Evolutionary conservation across 2,113 vertebrate genomes (phyloP), one percentile per base, ranked within the genome.

Genomic region (Lampris incognitus): DNA sequence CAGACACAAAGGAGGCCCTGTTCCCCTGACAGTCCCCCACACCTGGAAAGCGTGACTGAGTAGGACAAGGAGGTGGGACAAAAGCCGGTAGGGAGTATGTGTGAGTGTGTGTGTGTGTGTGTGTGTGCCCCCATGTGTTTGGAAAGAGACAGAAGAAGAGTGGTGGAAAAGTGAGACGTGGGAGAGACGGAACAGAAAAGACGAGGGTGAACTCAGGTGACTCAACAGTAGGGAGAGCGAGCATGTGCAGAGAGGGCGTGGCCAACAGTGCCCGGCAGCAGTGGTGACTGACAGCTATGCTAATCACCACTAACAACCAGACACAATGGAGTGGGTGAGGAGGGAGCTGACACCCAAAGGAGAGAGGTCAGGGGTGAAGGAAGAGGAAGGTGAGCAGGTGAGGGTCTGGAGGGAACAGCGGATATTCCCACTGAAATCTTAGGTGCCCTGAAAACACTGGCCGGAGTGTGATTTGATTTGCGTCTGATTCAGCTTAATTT

Each of bases 221-320:
- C 50, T 72, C 24, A 69, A 24, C 61, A 50, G 39, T 10, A 9
- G 63, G 48, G 61, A 76, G 72, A 39, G 41, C 52, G 56, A 55
- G 52, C 42, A 48, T 58, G 39, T 71, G 66, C 61, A 13, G 58
- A 60, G 69, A 61, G 9, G 58, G 38, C 39, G 39, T 39, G 72
- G 40, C 69, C 42, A 9, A 66, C 72, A 66, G 52, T 69, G 66
- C 37, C 79, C 51, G 42, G 66, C 76, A 79, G 58, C 11, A 40
- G 60, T 76, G 39, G 83, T 94, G 91, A 94, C 40, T 89, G 94
- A 91, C 91, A 87, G 91, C 65, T 87, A 46, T 11, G 78, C 85
- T 94, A 94, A 95, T 94, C 74, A 76, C 66, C 54, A 66, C 80
- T 93, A 94, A 95, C 83, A 83, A 94, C 76, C 77, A 41, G 75